These are phyloP conservation scores for Drosophila differens DNA, from an alignment of 2,888 invertebrate genomes.

Conservation along the genomic window DNA sequence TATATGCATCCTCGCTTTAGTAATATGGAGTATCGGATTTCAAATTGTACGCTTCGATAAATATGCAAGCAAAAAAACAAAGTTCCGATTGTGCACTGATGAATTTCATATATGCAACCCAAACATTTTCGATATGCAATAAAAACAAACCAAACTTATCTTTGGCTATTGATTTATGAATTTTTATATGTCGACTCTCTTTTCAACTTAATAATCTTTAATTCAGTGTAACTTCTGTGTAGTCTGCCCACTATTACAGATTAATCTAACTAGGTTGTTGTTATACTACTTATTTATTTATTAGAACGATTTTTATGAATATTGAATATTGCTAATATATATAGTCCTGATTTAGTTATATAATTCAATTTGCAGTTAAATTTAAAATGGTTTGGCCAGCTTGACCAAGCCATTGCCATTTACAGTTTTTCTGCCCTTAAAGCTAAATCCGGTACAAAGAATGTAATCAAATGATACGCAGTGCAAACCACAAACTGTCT, in stretches of 20 bases:
- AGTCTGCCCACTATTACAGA: not conserved
- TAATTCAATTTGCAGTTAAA: constrained; percentile 8
- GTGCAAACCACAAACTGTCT: constrained; percentile 7
- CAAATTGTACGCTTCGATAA: not conserved
- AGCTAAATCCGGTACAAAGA: not conserved
- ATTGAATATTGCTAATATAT: no score
- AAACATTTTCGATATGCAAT: constrained; percentile 6
- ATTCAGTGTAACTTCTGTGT: not conserved
- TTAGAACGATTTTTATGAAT: not conserved
- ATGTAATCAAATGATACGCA: constrained; percentile 16
- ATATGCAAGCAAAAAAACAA: not conserved
- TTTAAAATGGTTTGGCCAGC: not conserved
- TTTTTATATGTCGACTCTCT: not conserved
- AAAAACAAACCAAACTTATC: constrained; percentile 3
- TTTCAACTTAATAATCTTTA: not conserved
- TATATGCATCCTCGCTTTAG: not conserved
- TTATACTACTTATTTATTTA: not conserved
- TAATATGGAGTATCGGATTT: constrained; percentile 19
- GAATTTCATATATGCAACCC: constrained; percentile 6
- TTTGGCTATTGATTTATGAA: not conserved
- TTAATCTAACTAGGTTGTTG: not conserved
- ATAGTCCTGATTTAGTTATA: not conserved
- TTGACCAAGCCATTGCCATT: not conserved
- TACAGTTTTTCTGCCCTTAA: not conserved
- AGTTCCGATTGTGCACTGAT: not conserved